Conservation (phyloP, 2,113 vertebrate species). For the Muscicapa adusta region DNA sequence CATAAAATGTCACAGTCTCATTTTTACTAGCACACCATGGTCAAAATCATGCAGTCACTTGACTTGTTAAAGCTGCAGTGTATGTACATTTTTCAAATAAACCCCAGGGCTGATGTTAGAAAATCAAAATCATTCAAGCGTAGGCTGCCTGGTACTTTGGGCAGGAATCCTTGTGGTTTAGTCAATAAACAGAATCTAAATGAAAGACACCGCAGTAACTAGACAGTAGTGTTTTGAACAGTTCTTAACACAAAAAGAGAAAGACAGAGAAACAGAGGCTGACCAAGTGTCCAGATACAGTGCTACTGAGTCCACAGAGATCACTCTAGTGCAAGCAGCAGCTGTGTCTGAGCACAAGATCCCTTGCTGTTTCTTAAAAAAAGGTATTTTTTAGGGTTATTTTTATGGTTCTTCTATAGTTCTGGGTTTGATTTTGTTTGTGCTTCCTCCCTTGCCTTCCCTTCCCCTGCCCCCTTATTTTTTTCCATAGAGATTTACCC, state of each 20-base stretch:
- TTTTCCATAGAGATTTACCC: not conserved
- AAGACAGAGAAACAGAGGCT: not conserved
- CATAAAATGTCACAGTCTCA: too few relatives aligned
- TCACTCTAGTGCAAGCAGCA: not conserved
- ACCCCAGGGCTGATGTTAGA: conserved; percentile 75
- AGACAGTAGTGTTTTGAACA: conserved; percentile 73
- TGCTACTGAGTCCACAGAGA: conserved; percentile 30
- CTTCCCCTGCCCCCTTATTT: not conserved
- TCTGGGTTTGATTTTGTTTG: not conserved
- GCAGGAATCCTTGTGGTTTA: conserved; percentile 77
- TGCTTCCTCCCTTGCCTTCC: too few relatives aligned
- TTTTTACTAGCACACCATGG: too few relatives aligned
- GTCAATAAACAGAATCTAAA: conserved; percentile 77
- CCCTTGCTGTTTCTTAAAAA: not conserved
- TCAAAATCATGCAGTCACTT: conserved; percentile 75
- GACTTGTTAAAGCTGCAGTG: conserved; percentile 74
- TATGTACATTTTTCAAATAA: conserved; percentile 78
- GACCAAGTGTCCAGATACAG: conserved; percentile 43
- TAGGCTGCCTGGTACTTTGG: conserved; percentile 73
- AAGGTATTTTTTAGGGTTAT: not conserved
- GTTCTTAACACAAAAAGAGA: conserved; percentile 53
- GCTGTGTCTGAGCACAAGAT: conserved; percentile 26
- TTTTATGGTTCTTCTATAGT: not conserved
- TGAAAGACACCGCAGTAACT: conserved; percentile 76
- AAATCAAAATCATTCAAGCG: conserved; percentile 78